Evolutionary conservation across 1,140 invertebrate genomes (phyloP), one percentile per base, ranked within the genome.

Genomic region (Dinoponera quadriceps): DNA sequence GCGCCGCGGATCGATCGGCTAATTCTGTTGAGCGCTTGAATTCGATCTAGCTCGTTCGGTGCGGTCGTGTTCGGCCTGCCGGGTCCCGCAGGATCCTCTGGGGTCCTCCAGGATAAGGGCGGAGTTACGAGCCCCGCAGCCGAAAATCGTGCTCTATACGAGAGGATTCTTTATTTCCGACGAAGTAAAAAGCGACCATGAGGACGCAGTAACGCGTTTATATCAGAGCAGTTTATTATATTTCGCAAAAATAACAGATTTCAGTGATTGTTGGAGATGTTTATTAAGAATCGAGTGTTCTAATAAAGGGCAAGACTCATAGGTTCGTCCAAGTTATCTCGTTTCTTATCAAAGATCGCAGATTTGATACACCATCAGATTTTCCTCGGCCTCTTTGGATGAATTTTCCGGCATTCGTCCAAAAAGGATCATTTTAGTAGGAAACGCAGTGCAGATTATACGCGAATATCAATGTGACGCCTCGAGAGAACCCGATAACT

Each of bases 21-120:
- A 82, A 82, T 82, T 74, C 29, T 74, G 69, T 82, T 82, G 66
- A 82, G 54, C n/a, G 78, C n/a, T 22, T 57, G 75, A 71, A 80
- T 57, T 80, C 65, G 75, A 80, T 80, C 75, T 55, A 22, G 18
- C 75, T 68, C 51, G 62, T 68, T 68, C 51, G 54, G 18, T 9
- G n/a, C 54, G 75, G 66, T 57, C 65, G 65, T 57, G 65, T 69
- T 44, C 51, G 54, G 33, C n/a, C 38, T 59, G 29, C 51, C 65
- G 57, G 33, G 51, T 25, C 44, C 14, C 16, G 29, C 48, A 66
- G 27, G 13, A 51, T 77, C 62, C 74, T 77, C 20, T 54, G 51
- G 75, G 63, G 68, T 27, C 33, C 14, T 69, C 33, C n/a, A 57
- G 33, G 25, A 57, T 69, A 78, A 78, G 75, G 18, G 63, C 49